Evolutionary conservation across 1,140 invertebrate genomes (phyloP), one percentile per base, ranked within the genome.

Genomic region (Drosophila athabasca): DNA sequence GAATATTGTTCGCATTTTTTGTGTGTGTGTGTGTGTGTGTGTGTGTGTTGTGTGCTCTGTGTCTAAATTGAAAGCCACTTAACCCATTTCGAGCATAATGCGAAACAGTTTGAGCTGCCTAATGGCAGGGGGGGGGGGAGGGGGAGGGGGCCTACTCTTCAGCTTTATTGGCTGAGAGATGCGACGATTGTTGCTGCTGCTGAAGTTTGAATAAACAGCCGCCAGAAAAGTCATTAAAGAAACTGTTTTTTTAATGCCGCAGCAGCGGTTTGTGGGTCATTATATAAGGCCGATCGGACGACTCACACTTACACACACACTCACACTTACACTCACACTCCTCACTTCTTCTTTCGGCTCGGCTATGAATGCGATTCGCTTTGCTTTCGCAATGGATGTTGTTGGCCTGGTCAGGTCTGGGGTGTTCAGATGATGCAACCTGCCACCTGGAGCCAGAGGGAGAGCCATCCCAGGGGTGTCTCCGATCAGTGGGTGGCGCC

Each of bases 41-140:
- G 31, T 67, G 43, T 53, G 41, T 43, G 29, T 19, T 19, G 17
- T 19, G 17, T 19, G 17, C 17, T 19, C 35, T 55, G 43, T 77
- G 43, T 85, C 62, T 62, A 77, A 78, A 82, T 88, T 82, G 70
- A 88, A 88, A 87, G 79, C 70, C 83, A 87, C 82, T 87, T 87
- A 87, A 88, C 82, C 82, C 75, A 87, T 83, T 87, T 87, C 50
- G 58, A 68, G 75, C 78, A 87, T 85, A 85, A 82, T 85, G 81
- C 82, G 70, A 82, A 85, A 82, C 70, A 85, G 68, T 82, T 54
- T 62, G 61, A 61, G 52, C 69, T 51, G 64, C 50, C 73, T 62
- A 64, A 58, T 62, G 62, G 17, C 17, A 19, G 17, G 17, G 17
- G 17, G 17, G 17, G 17, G 17, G 17, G 17, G 17, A 19, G 17